phyloP scores from a whole-genome alignment of 2,113 vertebrate genomes.

The Ctenodactylus gundi region DNA sequence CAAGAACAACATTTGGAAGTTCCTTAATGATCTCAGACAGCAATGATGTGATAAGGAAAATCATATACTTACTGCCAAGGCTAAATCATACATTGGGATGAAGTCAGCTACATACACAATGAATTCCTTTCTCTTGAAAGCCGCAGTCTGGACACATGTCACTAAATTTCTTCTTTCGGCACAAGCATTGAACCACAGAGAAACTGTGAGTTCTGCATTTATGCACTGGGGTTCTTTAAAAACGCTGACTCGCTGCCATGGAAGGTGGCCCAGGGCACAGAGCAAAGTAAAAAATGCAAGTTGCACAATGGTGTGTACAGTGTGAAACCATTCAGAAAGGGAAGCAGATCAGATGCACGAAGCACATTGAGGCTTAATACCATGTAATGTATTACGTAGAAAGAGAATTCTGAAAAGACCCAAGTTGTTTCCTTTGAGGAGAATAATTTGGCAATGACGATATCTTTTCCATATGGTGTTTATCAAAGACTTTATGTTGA shows the following conservation, averaged over 20 bases:
- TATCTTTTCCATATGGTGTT: background rate
- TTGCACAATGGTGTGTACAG: background rate
- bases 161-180: slow-evolving; percentile 45
- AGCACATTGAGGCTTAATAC: background rate
- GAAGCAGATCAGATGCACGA: background rate
- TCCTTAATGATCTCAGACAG: slow-evolving; percentile 52
- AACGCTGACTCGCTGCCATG: slow-evolving; percentile 1
- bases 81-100: background rate
- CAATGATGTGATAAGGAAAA: slow-evolving; percentile 62
- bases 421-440: background rate
- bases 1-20: background rate
- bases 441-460: background rate
- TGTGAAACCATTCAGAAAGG: background rate
- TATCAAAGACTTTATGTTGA: background rate
- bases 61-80: slow-evolving; percentile 30
- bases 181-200: slow-evolving; percentile 43
- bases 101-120: slow-evolving; percentile 47
- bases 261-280: background rate
- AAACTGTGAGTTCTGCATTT: slow-evolving; percentile 24
- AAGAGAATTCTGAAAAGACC: background rate
- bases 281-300: background rate
- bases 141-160: slow-evolving; percentile 2
- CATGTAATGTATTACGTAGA: background rate
- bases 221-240: background rate
- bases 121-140: slow-evolving; percentile 58